Base-by-base conservation (phyloP, 1,140 invertebrate genomes). In the Sitophilus oryzae region DNA sequence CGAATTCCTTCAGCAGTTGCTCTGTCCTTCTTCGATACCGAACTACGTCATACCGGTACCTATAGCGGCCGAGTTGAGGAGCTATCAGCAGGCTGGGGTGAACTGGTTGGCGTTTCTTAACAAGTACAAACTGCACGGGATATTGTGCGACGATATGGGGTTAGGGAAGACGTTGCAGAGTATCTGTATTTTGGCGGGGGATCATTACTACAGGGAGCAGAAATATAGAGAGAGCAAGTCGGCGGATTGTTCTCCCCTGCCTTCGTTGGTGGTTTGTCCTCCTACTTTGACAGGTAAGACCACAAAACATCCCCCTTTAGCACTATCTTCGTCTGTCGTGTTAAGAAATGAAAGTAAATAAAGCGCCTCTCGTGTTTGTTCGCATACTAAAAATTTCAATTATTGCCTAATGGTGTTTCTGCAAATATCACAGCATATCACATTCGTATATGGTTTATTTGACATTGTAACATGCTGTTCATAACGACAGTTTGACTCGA, bases 101-200 rank as follows among this genome's bases (percentile, higher is more conserved):
- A 98, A 98, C 73, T 99, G 96, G 96, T 75, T 99, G 15, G 85
- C 88, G 14, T 99, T 99, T 74, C 74, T 99, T 2, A 92, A 96
- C 72, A 86, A 88, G 64, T 99, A 96, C 74, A 89, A 90, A 66
- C 77, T 99, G 6, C 96, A 99, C 73, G 97, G 96, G 5, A 94
- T 99, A 50, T 77, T 99, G 2, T 98, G 95, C 74, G 97, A 99
- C 74, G 96, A 99, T 70, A 92, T 93, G 90, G 92, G 92, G 34
- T 79, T 98, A 0, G 96, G 96, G 15, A 99, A 99, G 77, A 99
- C 97, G 0, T 75, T 99, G 11, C 95, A 98, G 74, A 93, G 94
- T 3, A 88, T 99, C 30, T 98, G 94, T 67, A 93, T 98, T 56
- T 74, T 99, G 22, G 93, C 92, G 2, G 81, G 86, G 21, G 93